Base-by-base conservation (phyloP, 2,797 vertebrate genomes). In the Zalophus californianus region DNA sequence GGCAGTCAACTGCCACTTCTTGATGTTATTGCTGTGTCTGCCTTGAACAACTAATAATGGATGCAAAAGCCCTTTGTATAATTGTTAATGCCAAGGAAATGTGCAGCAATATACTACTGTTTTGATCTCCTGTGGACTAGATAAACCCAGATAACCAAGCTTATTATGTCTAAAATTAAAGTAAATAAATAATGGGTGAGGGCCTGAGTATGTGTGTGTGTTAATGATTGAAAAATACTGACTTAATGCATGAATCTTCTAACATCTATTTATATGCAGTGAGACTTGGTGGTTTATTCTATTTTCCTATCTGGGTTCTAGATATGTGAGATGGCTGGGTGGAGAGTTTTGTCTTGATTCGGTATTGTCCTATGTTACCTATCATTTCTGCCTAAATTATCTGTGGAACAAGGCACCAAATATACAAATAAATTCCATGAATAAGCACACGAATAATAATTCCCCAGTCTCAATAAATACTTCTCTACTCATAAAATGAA, bases 161-260 rank as follows among this genome's bases (percentile, higher is more conserved):
- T 73, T 90, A 87, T 68, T 77, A 79, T 35, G 18, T 89, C 73
- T 93, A 86, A 96, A 92, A 93, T 90, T 89, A 84, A 97, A 91
- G 64, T 91, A 96, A 97, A 92, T 50, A 94, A 85, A 88, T 87
- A 92, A 68, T 41, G 66, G 95, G 48, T 15, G 35, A 96, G 20
- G 80, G 20, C 52, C 66, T 86, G 50, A 8, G 32, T 18, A 16
- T n/a, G 32, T 70, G 66, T 70, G 68, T 70, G 68, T 70, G 32
- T 38, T 38, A 38, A 38, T 29, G 21, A 78, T 35, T 90, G 32
- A 79, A 94, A 96, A 86, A n/a, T 41, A 54, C 73, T 58, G n/a
- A 80, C 41, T 93, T 77, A 73, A 64, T 23, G n/a, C 52, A 54
- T 56, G 20, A 79, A 66, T 89, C 66, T 92, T 88, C 9, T 58